phyloP scores from a whole-genome alignment of 2,113 vertebrate genomes.

The Isichthys henryi region DNA sequence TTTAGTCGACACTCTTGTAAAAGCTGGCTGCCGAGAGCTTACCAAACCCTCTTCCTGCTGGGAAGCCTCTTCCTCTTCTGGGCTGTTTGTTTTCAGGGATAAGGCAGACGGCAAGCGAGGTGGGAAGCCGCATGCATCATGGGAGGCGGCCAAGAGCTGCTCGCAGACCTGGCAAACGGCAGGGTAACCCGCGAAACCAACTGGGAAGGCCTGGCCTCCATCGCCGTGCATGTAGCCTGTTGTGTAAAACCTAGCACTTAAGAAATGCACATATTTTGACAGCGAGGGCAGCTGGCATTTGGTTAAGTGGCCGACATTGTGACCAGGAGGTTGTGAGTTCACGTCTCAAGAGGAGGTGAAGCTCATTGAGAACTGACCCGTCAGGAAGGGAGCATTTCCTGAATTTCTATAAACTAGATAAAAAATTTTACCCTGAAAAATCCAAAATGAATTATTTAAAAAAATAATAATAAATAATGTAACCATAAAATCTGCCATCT shows the following conservation, averaged over 20 bases:
- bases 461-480: neutral
- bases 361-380: neutral
- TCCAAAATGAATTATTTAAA: conserved; percentile 6
- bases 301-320: neutral
- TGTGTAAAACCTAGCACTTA: neutral
- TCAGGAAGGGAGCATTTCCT: neutral
- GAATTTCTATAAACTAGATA: neutral
- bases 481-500: neutral
- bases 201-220: neutral
- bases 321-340: neutral
- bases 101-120: neutral
- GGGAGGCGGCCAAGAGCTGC: neutral
- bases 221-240: neutral
- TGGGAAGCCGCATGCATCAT: neutral
- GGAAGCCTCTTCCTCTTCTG: neutral
- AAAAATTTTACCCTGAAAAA: neutral
- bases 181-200: neutral
- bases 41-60: neutral
- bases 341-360: neutral
- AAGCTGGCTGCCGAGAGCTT: neutral
- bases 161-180: neutral
- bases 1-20: neutral
- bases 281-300: neutral
- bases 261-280: neutral
- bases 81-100: neutral